Percentiles rank a stretch among this genome's conserved stretches.
Conservation (phyloP, 2,113 vertebrate species). For the Romanogobio albipinnatus region DNA sequence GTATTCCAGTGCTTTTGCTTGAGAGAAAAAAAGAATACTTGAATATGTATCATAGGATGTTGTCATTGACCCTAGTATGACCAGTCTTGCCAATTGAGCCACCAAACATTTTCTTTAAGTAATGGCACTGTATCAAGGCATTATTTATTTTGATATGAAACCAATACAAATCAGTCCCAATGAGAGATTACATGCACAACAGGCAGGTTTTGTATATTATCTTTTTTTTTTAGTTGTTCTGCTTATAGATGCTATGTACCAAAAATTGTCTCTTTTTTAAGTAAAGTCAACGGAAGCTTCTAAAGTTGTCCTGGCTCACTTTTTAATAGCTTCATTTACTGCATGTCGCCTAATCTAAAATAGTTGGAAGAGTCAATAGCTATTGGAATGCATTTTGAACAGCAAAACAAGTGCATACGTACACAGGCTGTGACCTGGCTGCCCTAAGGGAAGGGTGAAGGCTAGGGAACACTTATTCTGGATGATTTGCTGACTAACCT, state of each 20-base stretch:
- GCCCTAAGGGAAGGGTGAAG: slow-evolving; percentile 51
- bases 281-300: slow-evolving; percentile 58
- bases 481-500: slow-evolving; percentile 52
- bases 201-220: slow-evolving; percentile 74
- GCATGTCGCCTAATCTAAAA: slow-evolving; percentile 1
- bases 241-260: slow-evolving; percentile 80
- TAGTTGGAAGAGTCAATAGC: background rate
- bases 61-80: slow-evolving; percentile 74
- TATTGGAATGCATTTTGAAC: slow-evolving; percentile 21
- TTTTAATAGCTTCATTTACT: slow-evolving; percentile 20
- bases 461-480: slow-evolving; percentile 44
- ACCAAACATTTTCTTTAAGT: slow-evolving; percentile 77
- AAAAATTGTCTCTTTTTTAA: slow-evolving; percentile 68
- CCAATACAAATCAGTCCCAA: slow-evolving; percentile 73
- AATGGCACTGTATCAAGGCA: slow-evolving; percentile 72
- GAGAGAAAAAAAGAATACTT: slow-evolving; percentile 64
- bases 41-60: slow-evolving; percentile 65
- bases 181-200: slow-evolving; percentile 67
- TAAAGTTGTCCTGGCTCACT: slow-evolving; percentile 44
- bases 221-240: slow-evolving; percentile 73
- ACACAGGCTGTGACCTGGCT: slow-evolving; percentile 52
- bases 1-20: slow-evolving; percentile 69
- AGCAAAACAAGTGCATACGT: slow-evolving; percentile 10
- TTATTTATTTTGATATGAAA: slow-evolving; percentile 81
- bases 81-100: slow-evolving; percentile 81